phyloP scores from a whole-genome alignment of 2,888 invertebrate species.

The Lingula anatina region DNA sequence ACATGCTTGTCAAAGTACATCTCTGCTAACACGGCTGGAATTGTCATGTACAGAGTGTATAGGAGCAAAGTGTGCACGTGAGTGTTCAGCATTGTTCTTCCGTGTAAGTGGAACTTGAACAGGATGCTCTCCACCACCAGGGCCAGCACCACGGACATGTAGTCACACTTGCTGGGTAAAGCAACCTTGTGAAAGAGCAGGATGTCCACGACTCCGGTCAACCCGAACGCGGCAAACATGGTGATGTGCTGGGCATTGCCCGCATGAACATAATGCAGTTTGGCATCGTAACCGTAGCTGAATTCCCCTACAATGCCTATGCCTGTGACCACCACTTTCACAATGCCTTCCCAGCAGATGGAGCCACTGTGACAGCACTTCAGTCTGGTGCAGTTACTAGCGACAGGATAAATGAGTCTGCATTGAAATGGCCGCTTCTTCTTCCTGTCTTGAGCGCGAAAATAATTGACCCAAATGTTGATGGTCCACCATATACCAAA shows the following conservation, averaged over 20 bases:
- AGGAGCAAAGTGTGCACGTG: conserved; percentile 54
- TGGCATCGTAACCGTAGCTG: conserved; percentile 43
- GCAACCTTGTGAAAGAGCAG: conserved; percentile 38
- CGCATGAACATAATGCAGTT: conserved; percentile 43
- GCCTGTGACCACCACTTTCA: conserved; percentile 28
- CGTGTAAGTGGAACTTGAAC: conserved; percentile 56
- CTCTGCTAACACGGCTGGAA: conserved; percentile 46
- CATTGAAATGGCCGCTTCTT: conserved; percentile 21
- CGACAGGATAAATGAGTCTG: conserved; percentile 6
- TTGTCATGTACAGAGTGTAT: conserved; percentile 46
- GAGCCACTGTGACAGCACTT: not conserved
- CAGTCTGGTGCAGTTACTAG: too few relatives aligned
- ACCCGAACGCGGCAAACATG: conserved; percentile 56
- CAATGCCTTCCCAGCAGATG: conserved; percentile 22
- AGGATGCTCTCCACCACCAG: conserved; percentile 54
- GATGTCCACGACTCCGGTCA: conserved; percentile 52
- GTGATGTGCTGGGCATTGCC: conserved; percentile 56
- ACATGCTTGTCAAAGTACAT: conserved; percentile 45
- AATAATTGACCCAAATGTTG: conserved; percentile 32
- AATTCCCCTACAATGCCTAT: conserved; percentile 48
- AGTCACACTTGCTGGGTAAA: conserved; percentile 52
- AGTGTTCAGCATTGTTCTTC: conserved; percentile 43
- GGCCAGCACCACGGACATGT: conserved; percentile 49
- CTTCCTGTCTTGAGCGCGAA: conserved; percentile 20
- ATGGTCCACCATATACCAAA: conserved; percentile 43